Base-by-base conservation (phyloP, 2,797 vertebrate genomes). In the Trematomus bernacchii region DNA sequence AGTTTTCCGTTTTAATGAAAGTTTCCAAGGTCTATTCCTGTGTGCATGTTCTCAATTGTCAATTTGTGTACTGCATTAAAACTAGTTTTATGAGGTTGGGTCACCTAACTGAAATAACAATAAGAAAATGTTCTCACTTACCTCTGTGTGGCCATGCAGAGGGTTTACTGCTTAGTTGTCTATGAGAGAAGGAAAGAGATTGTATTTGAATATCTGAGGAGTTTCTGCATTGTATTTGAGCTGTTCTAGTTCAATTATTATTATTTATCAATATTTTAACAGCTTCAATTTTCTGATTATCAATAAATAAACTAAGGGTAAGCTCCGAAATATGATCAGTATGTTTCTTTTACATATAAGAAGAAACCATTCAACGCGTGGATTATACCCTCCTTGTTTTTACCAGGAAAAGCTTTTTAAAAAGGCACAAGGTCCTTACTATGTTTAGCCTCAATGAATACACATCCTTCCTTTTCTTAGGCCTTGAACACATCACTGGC, bases 391-490 rank as follows among this genome's bases (percentile, higher is more conserved):
- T 19, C 6, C 1, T 64, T 30, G n/a, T 21, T 54, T 54, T 58
- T 11, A 66, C 37, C 71, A 79, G 77, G 77, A 79, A 71, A 71
- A 9, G 19, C 51, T 57, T 60, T 60, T 21, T 27, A 27, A 27
- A 76, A 73, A 75, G 63, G 11, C 30, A 62, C 84, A 76, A 78
- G 50, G 79, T 73, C 53, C 77, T 69, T 13, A 47, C 68, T 77
- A 53, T 83, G 46, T 79, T 67, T 79, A 48, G 59, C 21, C 44
- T 58, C 27, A 66, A 30, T 71, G 73, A 72, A 62, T 37, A 54
- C 50, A 70, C 77, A 76, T 84, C 81, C 72, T 85, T 82, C 78
- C 73, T 77, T 65, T 48, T 72, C 46, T 61, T 27, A 54, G 51
- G 71, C 81, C 77, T 82, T 85, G 77, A 73, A 83, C 71, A 57